These are phyloP conservation scores for Andrena dorsata DNA, from an alignment of 2,888 invertebrate species.

Conservation along the genomic window DNA sequence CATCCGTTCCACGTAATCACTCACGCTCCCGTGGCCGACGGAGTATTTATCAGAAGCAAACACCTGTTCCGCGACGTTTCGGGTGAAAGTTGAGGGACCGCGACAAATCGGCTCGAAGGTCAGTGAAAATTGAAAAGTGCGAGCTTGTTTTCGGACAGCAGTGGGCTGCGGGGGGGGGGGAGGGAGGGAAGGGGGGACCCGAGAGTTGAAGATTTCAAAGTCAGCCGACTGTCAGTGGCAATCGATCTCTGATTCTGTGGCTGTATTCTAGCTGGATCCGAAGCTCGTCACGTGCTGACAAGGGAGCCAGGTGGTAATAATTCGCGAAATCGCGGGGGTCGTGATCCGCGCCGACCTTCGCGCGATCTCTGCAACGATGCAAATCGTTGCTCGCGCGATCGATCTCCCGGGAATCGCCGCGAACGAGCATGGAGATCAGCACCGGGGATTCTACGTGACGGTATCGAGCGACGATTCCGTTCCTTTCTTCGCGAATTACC, in stretches of 20 bases:
- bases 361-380: constrained; percentile 62
- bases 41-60: background rate
- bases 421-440: constrained; percentile 46
- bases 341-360: constrained; percentile 44
- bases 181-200: no score
- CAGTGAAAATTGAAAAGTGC: background rate
- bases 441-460: constrained; percentile 74
- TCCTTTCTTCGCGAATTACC: constrained; percentile 71
- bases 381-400: constrained; percentile 64
- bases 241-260: no score
- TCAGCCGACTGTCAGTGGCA: background rate
- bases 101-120: background rate
- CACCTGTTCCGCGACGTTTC: background rate
- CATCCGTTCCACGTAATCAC: background rate
- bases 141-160: no score
- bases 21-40: background rate
- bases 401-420: constrained; percentile 49
- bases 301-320: constrained; percentile 58
- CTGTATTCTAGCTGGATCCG: background rate
- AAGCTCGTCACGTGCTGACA: constrained; percentile 44
- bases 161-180: no score
- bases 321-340: constrained; percentile 66
- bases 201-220: background rate
- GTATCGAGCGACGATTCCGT: constrained; percentile 74
- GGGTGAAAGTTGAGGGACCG: background rate